Conservation (phyloP, 2,888 invertebrate species). For the Dichetophora obliterata region DNA sequence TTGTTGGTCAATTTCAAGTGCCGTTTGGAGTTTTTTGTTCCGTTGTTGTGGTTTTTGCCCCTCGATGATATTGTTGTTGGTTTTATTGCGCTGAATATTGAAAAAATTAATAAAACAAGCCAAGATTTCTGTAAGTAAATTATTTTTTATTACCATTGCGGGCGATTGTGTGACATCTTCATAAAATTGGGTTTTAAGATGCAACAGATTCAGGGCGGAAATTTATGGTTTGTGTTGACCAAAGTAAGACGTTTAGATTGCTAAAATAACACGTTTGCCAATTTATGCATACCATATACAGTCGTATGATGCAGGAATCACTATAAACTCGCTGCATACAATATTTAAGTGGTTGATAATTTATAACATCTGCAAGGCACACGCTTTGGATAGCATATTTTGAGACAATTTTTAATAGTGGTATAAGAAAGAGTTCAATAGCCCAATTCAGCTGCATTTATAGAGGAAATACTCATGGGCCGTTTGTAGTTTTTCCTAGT, state of each 20-base stretch:
- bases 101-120: slow-evolving; percentile 40
- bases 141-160: slow-evolving; percentile 26
- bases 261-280: slow-evolving; percentile 43
- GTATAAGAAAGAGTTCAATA: background rate
- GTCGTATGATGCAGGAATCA: background rate
- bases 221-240: slow-evolving; percentile 49
- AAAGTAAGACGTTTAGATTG: slow-evolving; percentile 46
- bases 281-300: slow-evolving; percentile 26
- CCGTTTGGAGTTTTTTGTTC: background rate
- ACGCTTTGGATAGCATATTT: background rate
- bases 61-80: background rate
- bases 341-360: slow-evolving; percentile 5
- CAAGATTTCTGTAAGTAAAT: slow-evolving; percentile 48
- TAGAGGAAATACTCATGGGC: background rate
- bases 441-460: background rate
- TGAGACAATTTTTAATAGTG: too few relatives aligned
- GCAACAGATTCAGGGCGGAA: background rate
- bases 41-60: background rate
- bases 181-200: slow-evolving; percentile 59
- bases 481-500: background rate
- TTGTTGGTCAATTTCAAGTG: slow-evolving; percentile 27
- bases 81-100: background rate
- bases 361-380: background rate
- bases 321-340: background rate
- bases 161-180: slow-evolving; percentile 53